Base-by-base conservation (phyloP, 2,888 invertebrate genomes). In the Mactromeris polynyma region DNA sequence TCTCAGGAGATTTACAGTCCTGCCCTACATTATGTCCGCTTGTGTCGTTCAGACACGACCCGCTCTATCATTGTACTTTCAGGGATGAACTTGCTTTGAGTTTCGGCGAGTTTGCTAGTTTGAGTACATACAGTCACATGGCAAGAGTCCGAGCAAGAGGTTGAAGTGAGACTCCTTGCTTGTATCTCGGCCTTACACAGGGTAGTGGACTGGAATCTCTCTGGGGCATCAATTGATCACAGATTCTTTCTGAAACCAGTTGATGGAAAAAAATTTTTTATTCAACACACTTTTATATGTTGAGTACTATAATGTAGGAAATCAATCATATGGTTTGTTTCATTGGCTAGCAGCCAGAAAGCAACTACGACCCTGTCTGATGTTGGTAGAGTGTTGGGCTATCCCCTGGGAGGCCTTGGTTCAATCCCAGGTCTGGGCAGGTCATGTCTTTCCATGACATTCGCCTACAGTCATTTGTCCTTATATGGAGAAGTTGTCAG, bases 211-310 rank as follows among this genome's bases (percentile, higher is more conserved):
- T 73, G 26, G 26, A 73, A 73, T 19, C 73, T 36, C 36, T 73
- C n/a, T 19, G 79, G 21, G 31, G 17, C 51, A 26, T 42, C 64
- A 84, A 77, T 78, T 91, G 90, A 91, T 87, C 85, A 85, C 21
- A 87, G n/a, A 26, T 31, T 79, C n/a, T 69, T n/a, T 54, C 90
- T 91, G 90, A 91, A 91, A 89, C 87, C 90, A 91, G 90, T 91
- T 79, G 40, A 51, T 19, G 7, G 14, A n/a, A 21, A 42, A 42
- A 9, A 9, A 42, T 9, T 9, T 9, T 42, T 6, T 42, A 42
- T 14, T 21, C 21, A 7, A 58, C 54, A 7, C 54, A 58, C 17
- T 40, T 80, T 17, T 40, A 42, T 80, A 80, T n/a, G n/a, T n/a
- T n/a, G n/a, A n/a, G n/a, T n/a, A n/a, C n/a, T n/a, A n/a, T n/a